phyloP scores from a whole-genome alignment of 2,888 invertebrate species.

The Exephanes ischioxanthus region DNA sequence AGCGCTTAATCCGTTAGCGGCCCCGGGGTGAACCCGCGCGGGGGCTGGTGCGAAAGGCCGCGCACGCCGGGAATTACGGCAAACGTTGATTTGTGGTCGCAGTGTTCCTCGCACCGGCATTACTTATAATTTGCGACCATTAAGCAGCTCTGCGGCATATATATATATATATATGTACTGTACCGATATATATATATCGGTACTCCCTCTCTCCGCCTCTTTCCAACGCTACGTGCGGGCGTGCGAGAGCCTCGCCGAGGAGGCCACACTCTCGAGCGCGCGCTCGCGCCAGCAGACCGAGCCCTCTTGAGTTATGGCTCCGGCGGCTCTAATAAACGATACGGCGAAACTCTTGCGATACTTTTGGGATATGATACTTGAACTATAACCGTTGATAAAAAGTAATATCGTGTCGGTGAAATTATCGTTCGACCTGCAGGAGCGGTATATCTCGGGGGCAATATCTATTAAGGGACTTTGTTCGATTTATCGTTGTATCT shows the following conservation, averaged over 20 bases:
- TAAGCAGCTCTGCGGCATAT: conserved; percentile 70
- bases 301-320: conserved; percentile 56
- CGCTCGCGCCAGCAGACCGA: conserved; percentile 5
- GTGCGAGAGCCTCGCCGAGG: conserved; percentile 9
- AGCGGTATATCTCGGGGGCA: not conserved
- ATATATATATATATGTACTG: conserved; percentile 1
- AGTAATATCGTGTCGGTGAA: not conserved
- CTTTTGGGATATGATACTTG: conserved; percentile 46
- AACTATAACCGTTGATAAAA: conserved; percentile 1
- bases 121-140: conserved; percentile 81
- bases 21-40: conserved; percentile 46
- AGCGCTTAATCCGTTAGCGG: conserved; percentile 76
- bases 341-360: conserved; percentile 52
- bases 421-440: not conserved
- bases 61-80: conserved; percentile 75
- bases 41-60: conserved; percentile 57
- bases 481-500: not conserved
- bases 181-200: conserved; percentile 1
- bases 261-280: conserved; percentile 6
- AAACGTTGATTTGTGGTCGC: conserved; percentile 80
- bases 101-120: conserved; percentile 72
- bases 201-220: conserved; percentile 27
- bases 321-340: conserved; percentile 60
- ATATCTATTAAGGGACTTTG: not conserved
- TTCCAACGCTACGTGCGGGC: not conserved